A percentile compares a stretch with the other conserved stretches of the same genome.
phyloP scores from a whole-genome alignment of 2,797 vertebrate genomes.

The Ara ararauna region DNA sequence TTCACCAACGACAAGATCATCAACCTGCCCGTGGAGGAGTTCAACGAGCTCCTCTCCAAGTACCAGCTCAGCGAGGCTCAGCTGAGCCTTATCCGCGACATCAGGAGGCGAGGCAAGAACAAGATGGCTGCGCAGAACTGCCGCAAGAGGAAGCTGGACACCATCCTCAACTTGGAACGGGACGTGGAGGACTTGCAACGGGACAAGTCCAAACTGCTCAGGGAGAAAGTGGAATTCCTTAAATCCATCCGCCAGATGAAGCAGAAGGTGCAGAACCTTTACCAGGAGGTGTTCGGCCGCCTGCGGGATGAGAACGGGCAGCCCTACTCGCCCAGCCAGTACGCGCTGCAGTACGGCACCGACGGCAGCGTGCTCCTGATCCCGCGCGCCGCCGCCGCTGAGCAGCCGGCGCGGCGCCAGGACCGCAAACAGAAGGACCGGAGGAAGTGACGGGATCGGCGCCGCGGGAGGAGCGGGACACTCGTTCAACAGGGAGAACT shows the following conservation, averaged over 20 bases:
- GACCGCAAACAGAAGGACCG: conserved; percentile 96
- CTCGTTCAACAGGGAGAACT: conserved; percentile 64
- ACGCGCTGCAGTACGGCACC: conserved; percentile 91
- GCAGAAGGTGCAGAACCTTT: conserved; percentile 96
- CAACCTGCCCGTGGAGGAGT: conserved; percentile 97
- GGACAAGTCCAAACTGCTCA: conserved; percentile 91
- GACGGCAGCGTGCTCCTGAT: conserved; percentile 92
- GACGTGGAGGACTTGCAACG: conserved; percentile 93
- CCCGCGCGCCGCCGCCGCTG: conserved; percentile 84
- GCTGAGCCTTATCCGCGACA: conserved; percentile 95
- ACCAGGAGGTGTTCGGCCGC: conserved; percentile 94
- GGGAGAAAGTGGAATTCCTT: conserved; percentile 95
- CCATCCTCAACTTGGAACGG: conserved; percentile 96
- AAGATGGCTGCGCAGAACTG: conserved; percentile 99
- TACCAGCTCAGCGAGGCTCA: conserved; percentile 95
- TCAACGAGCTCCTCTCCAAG: conserved; percentile 97
- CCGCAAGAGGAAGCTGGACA: conserved; percentile 97
- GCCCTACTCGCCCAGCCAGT: conserved; percentile 92
- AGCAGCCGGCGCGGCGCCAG: conserved; percentile 87
- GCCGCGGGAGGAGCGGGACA: conserved; percentile 41
- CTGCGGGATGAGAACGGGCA: conserved; percentile 94
- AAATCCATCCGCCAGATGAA: conserved; percentile 97
- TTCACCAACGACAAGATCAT: conserved; percentile 99
- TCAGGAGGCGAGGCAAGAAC: conserved; percentile 95
- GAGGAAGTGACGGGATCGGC: conserved; percentile 87